Evolutionary conservation across 2,113 vertebrate genomes (phyloP).

Genomic region (Mastomys coucha): DNA sequence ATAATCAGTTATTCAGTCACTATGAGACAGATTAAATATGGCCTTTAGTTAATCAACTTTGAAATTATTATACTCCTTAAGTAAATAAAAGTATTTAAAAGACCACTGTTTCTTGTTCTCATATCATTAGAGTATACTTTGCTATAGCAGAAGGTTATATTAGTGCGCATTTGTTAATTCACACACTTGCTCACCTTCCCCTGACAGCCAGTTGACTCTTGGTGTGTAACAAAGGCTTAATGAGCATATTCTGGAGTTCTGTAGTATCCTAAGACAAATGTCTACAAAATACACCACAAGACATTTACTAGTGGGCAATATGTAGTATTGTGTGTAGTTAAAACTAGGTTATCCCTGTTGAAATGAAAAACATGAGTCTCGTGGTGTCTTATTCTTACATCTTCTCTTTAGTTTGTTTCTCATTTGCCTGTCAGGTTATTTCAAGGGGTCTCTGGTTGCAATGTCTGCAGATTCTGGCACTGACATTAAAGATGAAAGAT

Average conservation of each 20-base stretch:
- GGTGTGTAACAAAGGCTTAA: slow-evolving; percentile 71
- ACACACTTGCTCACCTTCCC: slow-evolving; percentile 43
- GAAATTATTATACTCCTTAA: slow-evolving; percentile 41
- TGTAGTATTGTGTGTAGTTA: slow-evolving; percentile 76
- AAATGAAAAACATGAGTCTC: slow-evolving; percentile 69
- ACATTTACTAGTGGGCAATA: slow-evolving; percentile 66
- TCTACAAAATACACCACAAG: slow-evolving; percentile 65
- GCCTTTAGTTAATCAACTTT: slow-evolving; percentile 49
- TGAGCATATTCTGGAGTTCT: slow-evolving; percentile 61
- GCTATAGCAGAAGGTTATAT: slow-evolving; percentile 31
- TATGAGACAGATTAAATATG: slow-evolving; percentile 57
- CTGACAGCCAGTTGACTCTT: slow-evolving; percentile 56
- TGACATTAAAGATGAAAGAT: slow-evolving; percentile 62
- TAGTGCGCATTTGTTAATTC: slow-evolving; percentile 62
- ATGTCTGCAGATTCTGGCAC: slow-evolving; percentile 22
- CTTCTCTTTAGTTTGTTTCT: slow-evolving; percentile 69
- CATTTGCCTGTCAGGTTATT: slow-evolving; percentile 32
- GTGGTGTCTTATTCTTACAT: neutral
- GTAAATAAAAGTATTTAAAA: slow-evolving; percentile 57
- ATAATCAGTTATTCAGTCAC: slow-evolving; percentile 59
- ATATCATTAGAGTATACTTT: slow-evolving; percentile 33
- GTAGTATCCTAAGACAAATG: slow-evolving; percentile 54
- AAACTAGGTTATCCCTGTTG: slow-evolving; percentile 77
- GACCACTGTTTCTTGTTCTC: neutral
- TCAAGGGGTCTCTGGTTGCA: neutral